phyloP scores from a whole-genome alignment of 2,113 vertebrate genomes.

The Callaeas wilsoni region DNA sequence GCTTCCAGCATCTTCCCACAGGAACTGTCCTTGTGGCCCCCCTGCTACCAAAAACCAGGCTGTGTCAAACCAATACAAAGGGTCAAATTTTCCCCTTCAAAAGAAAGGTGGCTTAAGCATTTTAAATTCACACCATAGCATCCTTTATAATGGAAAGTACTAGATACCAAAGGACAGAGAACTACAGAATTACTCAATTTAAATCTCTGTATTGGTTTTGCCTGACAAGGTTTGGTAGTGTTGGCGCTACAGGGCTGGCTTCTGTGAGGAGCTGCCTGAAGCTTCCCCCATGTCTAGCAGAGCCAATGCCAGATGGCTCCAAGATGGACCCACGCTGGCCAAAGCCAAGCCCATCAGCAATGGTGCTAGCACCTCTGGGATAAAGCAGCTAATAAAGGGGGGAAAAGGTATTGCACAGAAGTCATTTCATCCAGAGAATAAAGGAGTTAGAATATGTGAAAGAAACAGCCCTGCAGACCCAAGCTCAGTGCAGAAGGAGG shows the following conservation, averaged over 20 bases:
- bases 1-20: too few relatives aligned
- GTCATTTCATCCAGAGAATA: not conserved
- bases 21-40: too few relatives aligned
- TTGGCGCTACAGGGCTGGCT: not conserved
- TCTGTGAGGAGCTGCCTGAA: not conserved
- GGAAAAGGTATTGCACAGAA: not conserved
- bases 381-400: not conserved
- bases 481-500: not conserved
- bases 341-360: accelerated
- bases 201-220: not conserved
- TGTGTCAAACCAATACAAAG: too few relatives aligned
- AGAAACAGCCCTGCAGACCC: not conserved
- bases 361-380: accelerated
- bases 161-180: not conserved
- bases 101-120: not conserved
- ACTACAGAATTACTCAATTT: not conserved
- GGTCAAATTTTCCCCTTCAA: not conserved
- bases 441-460: not conserved
- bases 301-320: accelerated
- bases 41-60: too few relatives aligned
- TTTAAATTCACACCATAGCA: not conserved
- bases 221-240: too few relatives aligned
- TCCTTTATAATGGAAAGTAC: not conserved
- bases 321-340: not conserved
- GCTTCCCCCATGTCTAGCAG: accelerated